Evolutionary conservation across 2,888 invertebrate species (phyloP).

Genomic region (Phrixothrix hirtus): DNA sequence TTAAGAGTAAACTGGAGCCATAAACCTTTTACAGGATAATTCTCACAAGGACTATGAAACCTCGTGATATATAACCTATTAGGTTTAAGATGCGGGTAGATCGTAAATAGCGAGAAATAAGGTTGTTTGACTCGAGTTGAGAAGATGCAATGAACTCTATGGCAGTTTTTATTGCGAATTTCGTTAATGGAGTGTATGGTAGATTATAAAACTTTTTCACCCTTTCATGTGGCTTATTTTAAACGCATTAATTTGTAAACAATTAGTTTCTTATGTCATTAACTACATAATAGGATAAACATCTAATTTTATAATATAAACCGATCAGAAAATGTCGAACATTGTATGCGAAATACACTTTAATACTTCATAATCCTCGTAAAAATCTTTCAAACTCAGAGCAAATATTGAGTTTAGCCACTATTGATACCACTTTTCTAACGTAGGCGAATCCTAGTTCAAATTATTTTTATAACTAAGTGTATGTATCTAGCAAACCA

Average conservation of each 20-base stretch:
- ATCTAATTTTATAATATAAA: too few species aligned
- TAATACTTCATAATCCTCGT: too few species aligned
- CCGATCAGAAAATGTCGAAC: too few species aligned
- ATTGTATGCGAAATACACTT: too few species aligned
- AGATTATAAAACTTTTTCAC: slow-evolving; percentile 14
- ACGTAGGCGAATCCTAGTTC: too few species aligned
- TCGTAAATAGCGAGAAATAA: slow-evolving; percentile 42
- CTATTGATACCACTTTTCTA: too few species aligned
- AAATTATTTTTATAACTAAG: too few species aligned
- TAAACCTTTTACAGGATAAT: slow-evolving; percentile 39
- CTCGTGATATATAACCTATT: slow-evolving; percentile 43
- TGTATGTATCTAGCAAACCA: too few species aligned
- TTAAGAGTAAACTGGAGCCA: slow-evolving; percentile 25
- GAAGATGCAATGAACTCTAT: slow-evolving; percentile 29
- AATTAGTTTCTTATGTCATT: too few species aligned
- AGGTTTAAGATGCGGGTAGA: slow-evolving; percentile 40
- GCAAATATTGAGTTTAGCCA: too few species aligned
- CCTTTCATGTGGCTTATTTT: neutral
- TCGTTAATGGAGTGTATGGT: slow-evolving; percentile 15
- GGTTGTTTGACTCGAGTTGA: slow-evolving; percentile 33
- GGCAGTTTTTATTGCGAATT: slow-evolving; percentile 22
- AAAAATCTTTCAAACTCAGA: too few species aligned
- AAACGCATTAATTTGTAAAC: neutral
- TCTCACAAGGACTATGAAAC: slow-evolving; percentile 40
- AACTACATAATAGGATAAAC: too few species aligned